Evolutionary conservation across 2,797 vertebrate species (phyloP).

Genomic region (Thripadectes ignobilis): DNA sequence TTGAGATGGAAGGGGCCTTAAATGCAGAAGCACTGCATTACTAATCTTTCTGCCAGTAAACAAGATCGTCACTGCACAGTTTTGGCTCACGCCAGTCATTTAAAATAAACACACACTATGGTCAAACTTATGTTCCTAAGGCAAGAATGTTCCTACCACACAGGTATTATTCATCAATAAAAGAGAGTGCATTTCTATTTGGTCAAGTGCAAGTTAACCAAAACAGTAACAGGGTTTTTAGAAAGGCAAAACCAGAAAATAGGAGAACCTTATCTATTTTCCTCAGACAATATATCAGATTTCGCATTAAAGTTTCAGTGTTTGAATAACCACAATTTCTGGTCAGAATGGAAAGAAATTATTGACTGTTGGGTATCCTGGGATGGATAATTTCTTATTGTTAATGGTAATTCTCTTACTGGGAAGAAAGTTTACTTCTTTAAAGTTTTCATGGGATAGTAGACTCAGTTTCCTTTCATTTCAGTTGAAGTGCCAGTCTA

Average conservation of each 20-base stretch:
- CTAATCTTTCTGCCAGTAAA: neutral
- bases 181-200: neutral
- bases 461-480: neutral
- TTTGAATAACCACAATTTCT: neutral
- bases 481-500: neutral
- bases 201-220: neutral
- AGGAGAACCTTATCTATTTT: neutral
- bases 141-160: neutral
- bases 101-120: neutral
- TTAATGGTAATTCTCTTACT: neutral
- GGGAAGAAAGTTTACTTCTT: neutral
- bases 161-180: neutral
- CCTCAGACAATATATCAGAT: neutral
- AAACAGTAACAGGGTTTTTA: neutral
- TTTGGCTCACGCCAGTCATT: neutral
- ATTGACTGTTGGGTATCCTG: neutral
- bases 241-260: neutral
- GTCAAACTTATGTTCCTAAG: neutral
- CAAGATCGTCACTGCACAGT: neutral
- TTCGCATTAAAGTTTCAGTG: neutral
- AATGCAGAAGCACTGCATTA: accelerated
- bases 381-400: neutral
- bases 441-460: neutral
- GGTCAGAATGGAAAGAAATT: neutral
- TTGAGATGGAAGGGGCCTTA: neutral